These are phyloP conservation scores for Patiria miniata DNA, from an alignment of 35 echinoderm and acorn worm species.

Conservation along the genomic window DNA sequence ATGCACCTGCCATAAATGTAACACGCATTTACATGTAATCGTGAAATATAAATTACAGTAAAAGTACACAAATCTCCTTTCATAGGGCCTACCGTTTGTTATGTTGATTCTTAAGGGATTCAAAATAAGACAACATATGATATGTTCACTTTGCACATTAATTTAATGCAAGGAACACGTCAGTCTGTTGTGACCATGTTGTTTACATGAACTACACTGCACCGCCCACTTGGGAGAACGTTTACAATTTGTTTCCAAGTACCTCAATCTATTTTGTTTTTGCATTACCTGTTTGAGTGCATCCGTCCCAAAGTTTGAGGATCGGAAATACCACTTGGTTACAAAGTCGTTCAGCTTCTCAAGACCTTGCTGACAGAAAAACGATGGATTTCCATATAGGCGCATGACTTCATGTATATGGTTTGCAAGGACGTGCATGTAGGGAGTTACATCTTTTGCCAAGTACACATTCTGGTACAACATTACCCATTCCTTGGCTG, in stretches of 20 bases:
- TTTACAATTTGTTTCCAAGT: conserved; percentile 28
- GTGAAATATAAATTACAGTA: too few relatives aligned
- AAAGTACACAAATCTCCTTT: too few relatives aligned
- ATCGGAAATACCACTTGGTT: conserved; percentile 50
- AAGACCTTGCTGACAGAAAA: conserved; percentile 63
- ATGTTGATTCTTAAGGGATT: too few relatives aligned
- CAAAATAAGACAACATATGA: too few relatives aligned
- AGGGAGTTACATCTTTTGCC: conserved; percentile 50
- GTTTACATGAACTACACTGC: conserved; percentile 18
- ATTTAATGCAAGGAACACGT: too few relatives aligned
- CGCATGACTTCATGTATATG: conserved; percentile 48
- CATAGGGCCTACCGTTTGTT: too few relatives aligned
- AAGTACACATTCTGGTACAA: conserved; percentile 1
- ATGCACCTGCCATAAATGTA: too few relatives aligned
- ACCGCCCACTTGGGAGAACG: not conserved
- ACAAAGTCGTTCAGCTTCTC: too few relatives aligned
- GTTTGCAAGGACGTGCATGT: conserved; percentile 58
- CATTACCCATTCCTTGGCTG: conserved; percentile 14
- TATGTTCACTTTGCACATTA: too few relatives aligned
- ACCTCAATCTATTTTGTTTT: conserved; percentile 36
- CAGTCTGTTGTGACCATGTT: conserved; percentile 21
- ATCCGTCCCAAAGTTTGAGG: conserved; percentile 16
- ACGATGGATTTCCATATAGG: conserved; percentile 22
- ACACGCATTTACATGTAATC: too few relatives aligned
- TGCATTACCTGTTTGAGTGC: conserved; percentile 54